phyloP scores from a whole-genome alignment of 1,140 invertebrate genomes.

The Akabosia matsudoensis region DNA sequence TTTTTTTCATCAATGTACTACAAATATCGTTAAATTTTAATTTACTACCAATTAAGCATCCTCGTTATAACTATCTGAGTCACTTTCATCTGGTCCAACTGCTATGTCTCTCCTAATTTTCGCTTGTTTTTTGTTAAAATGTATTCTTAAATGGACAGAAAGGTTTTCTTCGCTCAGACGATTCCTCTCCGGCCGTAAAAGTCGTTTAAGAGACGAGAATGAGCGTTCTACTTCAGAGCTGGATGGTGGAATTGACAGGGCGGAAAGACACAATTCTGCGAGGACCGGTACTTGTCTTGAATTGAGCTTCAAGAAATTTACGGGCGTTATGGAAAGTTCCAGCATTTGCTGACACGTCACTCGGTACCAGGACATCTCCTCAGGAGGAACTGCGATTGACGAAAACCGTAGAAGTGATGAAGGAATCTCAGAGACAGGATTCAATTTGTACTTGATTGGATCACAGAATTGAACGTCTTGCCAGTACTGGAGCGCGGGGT shows the following conservation, averaged over 20 bases:
- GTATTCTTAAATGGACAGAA: neutral
- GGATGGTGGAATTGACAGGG: neutral
- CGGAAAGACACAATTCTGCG: neutral
- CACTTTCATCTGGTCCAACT: no score
- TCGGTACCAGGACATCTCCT: neutral
- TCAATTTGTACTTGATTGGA: neutral
- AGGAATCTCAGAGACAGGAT: neutral
- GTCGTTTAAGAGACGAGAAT: neutral
- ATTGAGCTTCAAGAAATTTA: neutral
- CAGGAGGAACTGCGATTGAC: neutral
- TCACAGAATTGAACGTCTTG: neutral
- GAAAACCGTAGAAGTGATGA: neutral
- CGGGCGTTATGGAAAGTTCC: neutral
- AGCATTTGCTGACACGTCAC: neutral
- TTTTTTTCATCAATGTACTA: no score
- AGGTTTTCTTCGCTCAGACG: neutral
- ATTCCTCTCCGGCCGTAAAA: neutral
- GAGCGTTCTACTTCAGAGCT: neutral
- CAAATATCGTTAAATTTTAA: no score
- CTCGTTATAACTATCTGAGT: no score
- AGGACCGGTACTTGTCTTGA: neutral
- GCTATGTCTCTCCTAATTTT: no score
- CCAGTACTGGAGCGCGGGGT: neutral
- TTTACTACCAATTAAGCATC: no score
- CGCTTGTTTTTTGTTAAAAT: neutral